These are phyloP conservation scores for Nesidiocoris tenuis DNA, from an alignment of 2,888 invertebrate genomes.

Conservation along the genomic window DNA sequence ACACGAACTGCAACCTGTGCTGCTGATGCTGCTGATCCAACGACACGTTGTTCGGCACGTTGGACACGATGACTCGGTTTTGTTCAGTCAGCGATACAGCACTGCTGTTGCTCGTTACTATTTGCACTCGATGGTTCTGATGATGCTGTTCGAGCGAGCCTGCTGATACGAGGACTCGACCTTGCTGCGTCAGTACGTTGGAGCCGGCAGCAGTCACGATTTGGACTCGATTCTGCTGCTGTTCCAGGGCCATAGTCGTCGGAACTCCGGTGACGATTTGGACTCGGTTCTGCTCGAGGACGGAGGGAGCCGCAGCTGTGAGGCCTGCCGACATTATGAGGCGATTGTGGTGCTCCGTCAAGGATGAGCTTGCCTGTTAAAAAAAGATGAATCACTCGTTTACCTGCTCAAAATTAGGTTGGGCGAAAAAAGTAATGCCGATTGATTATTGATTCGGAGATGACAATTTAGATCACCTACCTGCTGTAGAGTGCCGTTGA, in stretches of 20 bases:
- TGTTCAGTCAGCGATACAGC: slow-evolving; percentile 49
- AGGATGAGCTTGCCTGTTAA: slow-evolving; percentile 44
- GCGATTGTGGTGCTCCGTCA: slow-evolving; percentile 48
- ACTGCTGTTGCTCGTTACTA: slow-evolving; percentile 48
- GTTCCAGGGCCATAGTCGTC: slow-evolving; percentile 47
- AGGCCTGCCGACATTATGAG: slow-evolving; percentile 49
- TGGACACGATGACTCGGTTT: slow-evolving; percentile 50
- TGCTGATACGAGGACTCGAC: slow-evolving; percentile 45
- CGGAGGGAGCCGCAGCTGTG: slow-evolving; percentile 38
- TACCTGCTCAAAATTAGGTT: too few species aligned
- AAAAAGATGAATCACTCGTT: too few species aligned
- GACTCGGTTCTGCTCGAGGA: slow-evolving; percentile 48
- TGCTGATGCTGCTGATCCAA: slow-evolving; percentile 50
- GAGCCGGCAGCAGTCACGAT: slow-evolving; percentile 49
- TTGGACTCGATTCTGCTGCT: slow-evolving; percentile 50
- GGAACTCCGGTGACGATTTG: slow-evolving; percentile 51
- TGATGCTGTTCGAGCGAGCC: slow-evolving; percentile 49
- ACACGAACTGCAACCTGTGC: slow-evolving; percentile 42
- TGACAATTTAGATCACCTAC: too few species aligned
- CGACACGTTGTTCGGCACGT: slow-evolving; percentile 45
- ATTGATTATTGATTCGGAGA: too few species aligned
- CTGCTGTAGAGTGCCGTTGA: slow-evolving; percentile 48
- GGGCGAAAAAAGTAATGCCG: too few species aligned
- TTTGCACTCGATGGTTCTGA: slow-evolving; percentile 50
- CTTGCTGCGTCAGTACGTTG: slow-evolving; percentile 49